Percentiles rank a stretch among this genome's conserved stretches.
Evolutionary conservation across 2,113 vertebrate species (phyloP).

Genomic region (Anas platyrhynchos): DNA sequence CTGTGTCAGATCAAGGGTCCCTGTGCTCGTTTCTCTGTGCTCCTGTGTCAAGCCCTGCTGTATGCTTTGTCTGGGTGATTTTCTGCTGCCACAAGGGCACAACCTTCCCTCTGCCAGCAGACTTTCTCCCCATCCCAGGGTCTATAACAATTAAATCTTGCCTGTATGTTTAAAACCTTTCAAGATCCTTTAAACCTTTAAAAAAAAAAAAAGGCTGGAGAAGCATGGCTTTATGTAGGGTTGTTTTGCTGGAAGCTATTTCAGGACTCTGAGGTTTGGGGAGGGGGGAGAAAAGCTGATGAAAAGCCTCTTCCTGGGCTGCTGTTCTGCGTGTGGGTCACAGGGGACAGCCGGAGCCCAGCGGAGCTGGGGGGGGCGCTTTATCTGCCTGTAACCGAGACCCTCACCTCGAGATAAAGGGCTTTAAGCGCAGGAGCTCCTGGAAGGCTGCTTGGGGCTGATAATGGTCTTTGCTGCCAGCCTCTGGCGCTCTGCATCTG

Average conservation of each 20-base stretch:
- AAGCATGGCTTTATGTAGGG: neutral
- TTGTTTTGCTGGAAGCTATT: neutral
- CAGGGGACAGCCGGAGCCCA: neutral
- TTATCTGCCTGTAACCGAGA: slow-evolving; percentile 62
- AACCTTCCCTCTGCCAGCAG: neutral
- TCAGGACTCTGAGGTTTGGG: neutral
- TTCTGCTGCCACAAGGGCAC: neutral
- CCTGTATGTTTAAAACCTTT: neutral
- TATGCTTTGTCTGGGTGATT: neutral
- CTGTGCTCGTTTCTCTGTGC: fast-evolving
- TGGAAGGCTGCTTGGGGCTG: slow-evolving; percentile 63
- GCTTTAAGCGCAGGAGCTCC: slow-evolving; percentile 23
- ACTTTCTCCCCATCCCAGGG: neutral
- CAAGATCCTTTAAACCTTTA: neutral
- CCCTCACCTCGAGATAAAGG: slow-evolving; percentile 70
- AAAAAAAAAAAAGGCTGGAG: neutral
- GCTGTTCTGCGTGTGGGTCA: neutral
- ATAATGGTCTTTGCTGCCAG: slow-evolving; percentile 59
- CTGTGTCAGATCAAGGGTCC: neutral
- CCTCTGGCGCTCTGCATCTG: neutral
- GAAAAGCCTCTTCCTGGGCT: neutral
- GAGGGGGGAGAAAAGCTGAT: neutral
- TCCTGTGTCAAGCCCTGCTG: neutral
- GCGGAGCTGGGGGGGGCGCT: neutral
- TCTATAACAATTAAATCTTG: neutral